Evolutionary conservation across 2,888 invertebrate genomes (phyloP), one percentile per base, ranked within the genome.

Genomic region (Pharmacophagus antenor): DNA sequence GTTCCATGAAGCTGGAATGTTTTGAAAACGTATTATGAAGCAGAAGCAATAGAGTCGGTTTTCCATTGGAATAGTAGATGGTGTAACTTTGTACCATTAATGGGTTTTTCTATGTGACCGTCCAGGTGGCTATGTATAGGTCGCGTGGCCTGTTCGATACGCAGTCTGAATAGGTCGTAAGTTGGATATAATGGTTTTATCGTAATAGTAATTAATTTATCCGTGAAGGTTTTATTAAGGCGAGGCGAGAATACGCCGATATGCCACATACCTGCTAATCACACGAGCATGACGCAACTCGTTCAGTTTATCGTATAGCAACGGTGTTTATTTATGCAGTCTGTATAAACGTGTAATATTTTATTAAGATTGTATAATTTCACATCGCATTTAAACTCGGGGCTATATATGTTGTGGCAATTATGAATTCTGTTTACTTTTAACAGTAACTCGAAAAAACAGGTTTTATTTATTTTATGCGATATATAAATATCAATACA

Each of bases 41-140:
- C n/a, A 7, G 51, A 51, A n/a, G 49, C 0, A 0, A 58, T 85
- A 88, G 72, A 77, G 88, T 80, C 67, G 65, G 56, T 64, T 74
- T 81, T 85, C 61, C 65, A 50, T 56, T 60, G 52, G 3, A 7
- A 0, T 42, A 46, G 37, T 63, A 21, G 60, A 41, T 54, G 61
- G 58, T 59, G 46, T 65, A 69, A 76, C 81, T 66, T 73, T 88
- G 74, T 80, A 67, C 67, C 69, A 66, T 62, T 79, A 70, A 74
- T 63, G 53, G 62, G 70, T 76, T 81, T 88, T 85, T 88, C 88
- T 89, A 89, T 89, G 89, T 88, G 88, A 87, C 85, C 84, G 82
- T 85, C 88, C 88, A 88, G 88, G 83, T 89, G 88, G 85, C 88
- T 89, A 89, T 89, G 89, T 90, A 89, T 88, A 88, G 86, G 85